Evolutionary conservation across 2,888 invertebrate genomes (phyloP), one percentile per base, ranked within the genome.

Genomic region (Xylophagus ater): DNA sequence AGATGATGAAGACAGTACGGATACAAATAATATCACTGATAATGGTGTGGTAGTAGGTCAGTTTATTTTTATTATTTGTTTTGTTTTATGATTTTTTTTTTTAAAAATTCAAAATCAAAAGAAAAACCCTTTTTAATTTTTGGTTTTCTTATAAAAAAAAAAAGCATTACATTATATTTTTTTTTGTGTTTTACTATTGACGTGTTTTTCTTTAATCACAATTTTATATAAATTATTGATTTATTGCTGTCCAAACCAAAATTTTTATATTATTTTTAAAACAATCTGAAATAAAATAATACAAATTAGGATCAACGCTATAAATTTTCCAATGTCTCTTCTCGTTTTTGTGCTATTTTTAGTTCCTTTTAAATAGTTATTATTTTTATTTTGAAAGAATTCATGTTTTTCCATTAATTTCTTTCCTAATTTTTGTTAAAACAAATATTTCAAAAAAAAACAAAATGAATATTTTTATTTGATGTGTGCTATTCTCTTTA

Each of bases 11-110:
- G 53, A 53, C 49, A 58, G 55, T 46, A 53, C 56, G 48, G 62
- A 62, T 51, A 55, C 56, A 47, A 57, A 56, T 51, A 54, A 59
- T 51, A 56, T 51, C 53, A 58, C 55, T 52, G 60, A 54, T 46
- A 52, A 50, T 46, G 55, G 53, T 37, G 39, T 40, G 50, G 58
- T 57, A 52, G 65, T 65, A 65, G 64, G 65, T 65, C 58, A 65
- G 64, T 65, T 52, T 45, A 46, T 23, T 10, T 23, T 23, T 23
- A 8, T 10, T 23, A 23, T 23, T 10, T 10, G 9, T 23, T 8
- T 23, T 23, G 6, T 23, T 20, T 25, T 15, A 10, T 18, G 10
- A 17, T 34, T 8, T 32, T 32, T 15, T 12, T 31, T 14, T 30
- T 25, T 35, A 26, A 9, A 9, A 12, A 26, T n/a, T n/a, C n/a